A percentile compares a stretch with the other conserved stretches of the same genome.
phyloP scores from a whole-genome alignment of 2,888 invertebrate genomes.

The Hermodice carunculata region DNA sequence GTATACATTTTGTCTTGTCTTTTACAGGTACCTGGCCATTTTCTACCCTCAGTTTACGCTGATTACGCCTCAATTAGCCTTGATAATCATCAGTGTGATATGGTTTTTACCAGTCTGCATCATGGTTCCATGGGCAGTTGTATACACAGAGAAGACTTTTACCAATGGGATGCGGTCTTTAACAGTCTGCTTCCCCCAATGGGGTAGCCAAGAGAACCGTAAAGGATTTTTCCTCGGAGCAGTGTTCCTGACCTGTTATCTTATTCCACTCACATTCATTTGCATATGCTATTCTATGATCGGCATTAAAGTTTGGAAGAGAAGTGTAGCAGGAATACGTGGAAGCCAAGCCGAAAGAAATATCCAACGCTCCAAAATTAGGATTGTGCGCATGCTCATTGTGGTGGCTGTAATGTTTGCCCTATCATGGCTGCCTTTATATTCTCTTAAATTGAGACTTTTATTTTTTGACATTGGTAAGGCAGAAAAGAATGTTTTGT shows the following conservation, averaged over 20 bases:
- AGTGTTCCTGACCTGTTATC: constrained; percentile 90
- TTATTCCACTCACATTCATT: constrained; percentile 90
- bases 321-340: constrained; percentile 90
- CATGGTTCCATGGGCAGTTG: constrained; percentile 40
- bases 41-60: constrained; percentile 34
- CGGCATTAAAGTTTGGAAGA: constrained; percentile 90
- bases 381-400: constrained; percentile 94
- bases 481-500: constrained; percentile 16
- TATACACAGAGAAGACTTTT: constrained; percentile 27
- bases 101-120: constrained; percentile 34
- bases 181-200: constrained; percentile 20
- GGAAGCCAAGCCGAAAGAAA: constrained; percentile 67
- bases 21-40: constrained; percentile 37
- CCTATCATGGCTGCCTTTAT: constrained; percentile 92
- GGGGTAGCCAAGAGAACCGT: too few species aligned
- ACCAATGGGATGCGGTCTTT: too few species aligned
- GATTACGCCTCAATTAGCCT: constrained; percentile 23
- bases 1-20: too few species aligned
- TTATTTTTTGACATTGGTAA: constrained; percentile 74
- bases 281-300: constrained; percentile 93
- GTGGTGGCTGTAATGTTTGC: constrained; percentile 94
- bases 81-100: constrained; percentile 27
- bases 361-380: constrained; percentile 87
- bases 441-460: constrained; percentile 88
- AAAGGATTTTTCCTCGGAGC: constrained; percentile 90